A percentile compares a stretch with the other conserved stretches of the same genome.
Conservation (phyloP, 2,888 invertebrate genomes). For the Spilarctia lutea region DNA sequence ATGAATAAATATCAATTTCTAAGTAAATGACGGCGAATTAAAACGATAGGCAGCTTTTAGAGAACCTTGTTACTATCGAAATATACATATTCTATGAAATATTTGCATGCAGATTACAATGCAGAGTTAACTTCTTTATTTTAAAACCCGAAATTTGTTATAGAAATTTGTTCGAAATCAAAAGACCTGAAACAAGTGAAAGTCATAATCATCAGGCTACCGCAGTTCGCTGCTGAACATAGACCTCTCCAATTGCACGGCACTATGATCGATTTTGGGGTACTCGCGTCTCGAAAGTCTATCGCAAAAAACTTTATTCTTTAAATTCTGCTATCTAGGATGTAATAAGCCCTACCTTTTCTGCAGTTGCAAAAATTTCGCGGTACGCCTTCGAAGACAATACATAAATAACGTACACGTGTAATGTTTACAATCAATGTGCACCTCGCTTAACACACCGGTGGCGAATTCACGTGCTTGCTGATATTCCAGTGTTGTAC, state of each 20-base stretch:
- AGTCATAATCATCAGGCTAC: too few species aligned
- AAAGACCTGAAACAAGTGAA: not conserved
- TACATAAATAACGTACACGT: not conserved
- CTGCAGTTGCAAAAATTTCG: not conserved
- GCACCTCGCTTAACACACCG: conserved; percentile 34
- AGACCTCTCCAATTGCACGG: too few species aligned
- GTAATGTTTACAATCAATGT: conserved; percentile 35
- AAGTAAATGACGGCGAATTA: not conserved
- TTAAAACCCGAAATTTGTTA: not conserved
- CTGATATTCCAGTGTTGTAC: conserved; percentile 45
- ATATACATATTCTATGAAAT: too few species aligned
- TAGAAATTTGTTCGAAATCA: not conserved
- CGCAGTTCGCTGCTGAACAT: too few species aligned
- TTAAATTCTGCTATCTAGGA: too few species aligned
- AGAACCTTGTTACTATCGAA: too few species aligned
- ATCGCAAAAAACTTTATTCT: too few species aligned
- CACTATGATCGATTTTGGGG: too few species aligned
- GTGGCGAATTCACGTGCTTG: conserved; percentile 43
- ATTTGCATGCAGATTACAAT: too few species aligned
- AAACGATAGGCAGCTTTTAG: not conserved
- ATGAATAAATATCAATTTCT: not conserved
- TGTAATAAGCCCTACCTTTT: not conserved
- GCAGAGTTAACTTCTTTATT: not conserved
- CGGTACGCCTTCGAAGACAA: not conserved
- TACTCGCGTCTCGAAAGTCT: too few species aligned